These are phyloP conservation scores for Spodoptera picta DNA, from an alignment of 2,888 invertebrate species.

Conservation along the genomic window DNA sequence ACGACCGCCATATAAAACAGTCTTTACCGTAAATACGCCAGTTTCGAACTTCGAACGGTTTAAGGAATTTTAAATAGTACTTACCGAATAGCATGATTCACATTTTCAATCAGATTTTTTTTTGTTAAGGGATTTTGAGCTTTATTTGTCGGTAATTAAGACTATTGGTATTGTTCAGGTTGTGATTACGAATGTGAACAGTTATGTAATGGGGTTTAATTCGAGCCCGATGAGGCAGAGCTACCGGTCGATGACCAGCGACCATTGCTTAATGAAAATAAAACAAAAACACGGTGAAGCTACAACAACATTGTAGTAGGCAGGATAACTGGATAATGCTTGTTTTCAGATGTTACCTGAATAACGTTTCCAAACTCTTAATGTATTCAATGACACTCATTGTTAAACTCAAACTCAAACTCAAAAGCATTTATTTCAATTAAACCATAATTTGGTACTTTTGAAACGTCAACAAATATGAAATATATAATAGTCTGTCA, in stretches of 20 bases:
- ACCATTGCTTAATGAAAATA: slow-evolving; percentile 61
- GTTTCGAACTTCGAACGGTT: slow-evolving; percentile 69
- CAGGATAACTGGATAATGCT: too few species aligned
- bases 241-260: slow-evolving; percentile 62
- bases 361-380: not conserved
- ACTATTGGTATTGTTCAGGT: slow-evolving; percentile 15
- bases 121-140: slow-evolving; percentile 32
- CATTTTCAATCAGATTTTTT: slow-evolving; percentile 38
- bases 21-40: slow-evolving; percentile 69
- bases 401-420: too few species aligned
- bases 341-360: too few species aligned
- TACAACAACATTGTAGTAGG: not conserved
- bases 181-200: slow-evolving; percentile 39
- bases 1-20: slow-evolving; percentile 65
- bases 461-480: too few species aligned
- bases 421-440: too few species aligned
- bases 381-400: slow-evolving; percentile 36
- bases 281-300: slow-evolving; percentile 44
- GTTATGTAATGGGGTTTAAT: slow-evolving; percentile 48
- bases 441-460: too few species aligned
- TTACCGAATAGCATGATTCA: slow-evolving; percentile 55
- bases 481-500: too few species aligned
- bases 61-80: slow-evolving; percentile 64
- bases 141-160: slow-evolving; percentile 19
- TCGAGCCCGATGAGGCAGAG: slow-evolving; percentile 51